phyloP scores from a whole-genome alignment of 1,140 invertebrate genomes.

The honey bee (Apis mellifera) region DNA sequence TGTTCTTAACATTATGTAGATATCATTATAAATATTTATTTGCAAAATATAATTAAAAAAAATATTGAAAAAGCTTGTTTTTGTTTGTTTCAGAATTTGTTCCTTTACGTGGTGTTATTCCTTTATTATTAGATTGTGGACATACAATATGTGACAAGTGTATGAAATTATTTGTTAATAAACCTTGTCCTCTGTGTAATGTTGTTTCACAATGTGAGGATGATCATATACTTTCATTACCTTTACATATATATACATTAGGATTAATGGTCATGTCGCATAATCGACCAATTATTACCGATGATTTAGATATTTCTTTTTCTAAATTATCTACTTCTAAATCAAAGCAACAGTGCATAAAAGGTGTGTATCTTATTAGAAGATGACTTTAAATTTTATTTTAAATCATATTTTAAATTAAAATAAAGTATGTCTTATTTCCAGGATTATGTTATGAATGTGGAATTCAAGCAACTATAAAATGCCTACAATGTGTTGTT shows the following conservation, averaged over 20 bases:
- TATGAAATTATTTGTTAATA: constrained; percentile 30
- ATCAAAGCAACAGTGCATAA: constrained; percentile 36
- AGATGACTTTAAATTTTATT: neutral
- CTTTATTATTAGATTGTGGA: constrained; percentile 77
- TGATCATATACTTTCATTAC: neutral
- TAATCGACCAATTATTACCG: constrained; percentile 11
- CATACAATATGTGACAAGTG: constrained; percentile 76
- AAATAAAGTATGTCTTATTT: constrained; percentile 52
- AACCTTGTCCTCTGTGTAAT: constrained; percentile 52
- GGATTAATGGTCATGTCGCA: constrained; percentile 40
- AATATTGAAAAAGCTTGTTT: neutral
- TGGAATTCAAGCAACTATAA: constrained; percentile 49
- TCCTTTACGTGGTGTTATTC: constrained; percentile 52
- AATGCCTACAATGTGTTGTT: constrained; percentile 67
- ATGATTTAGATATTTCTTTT: constrained; percentile 67
- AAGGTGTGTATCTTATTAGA: constrained; percentile 51
- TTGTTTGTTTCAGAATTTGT: constrained; percentile 58
- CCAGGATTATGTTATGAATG: constrained; percentile 72
- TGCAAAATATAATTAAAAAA: neutral
- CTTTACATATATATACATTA: constrained; percentile 48
- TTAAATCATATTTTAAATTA: neutral
- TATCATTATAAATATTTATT: neutral
- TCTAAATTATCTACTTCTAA: constrained; percentile 37
- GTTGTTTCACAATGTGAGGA: neutral
- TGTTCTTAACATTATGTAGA: neutral